These are phyloP conservation scores for Agonum fuliginosum DNA, from an alignment of 2,888 invertebrate genomes.

Conservation along the genomic window DNA sequence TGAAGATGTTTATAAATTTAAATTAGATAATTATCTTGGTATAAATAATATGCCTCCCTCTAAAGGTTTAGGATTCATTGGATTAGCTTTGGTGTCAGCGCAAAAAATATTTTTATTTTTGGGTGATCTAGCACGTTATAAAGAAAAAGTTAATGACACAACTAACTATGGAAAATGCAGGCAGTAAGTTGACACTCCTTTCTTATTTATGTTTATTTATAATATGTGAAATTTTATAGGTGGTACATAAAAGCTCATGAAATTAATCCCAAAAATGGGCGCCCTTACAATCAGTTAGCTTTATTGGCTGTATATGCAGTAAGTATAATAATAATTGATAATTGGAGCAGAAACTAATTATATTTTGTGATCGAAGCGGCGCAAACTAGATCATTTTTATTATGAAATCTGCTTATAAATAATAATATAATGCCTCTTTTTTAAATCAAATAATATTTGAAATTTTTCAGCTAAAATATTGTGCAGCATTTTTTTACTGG, in stretches of 20 bases:
- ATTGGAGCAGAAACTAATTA: conserved; percentile 34
- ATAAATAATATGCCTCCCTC: conserved; percentile 77
- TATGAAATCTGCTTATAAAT: no score
- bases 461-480: no score
- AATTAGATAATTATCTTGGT: conserved; percentile 78
- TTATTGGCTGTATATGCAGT: conserved; percentile 89
- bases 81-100: conserved; percentile 87
- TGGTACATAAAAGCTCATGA: conserved; percentile 96
- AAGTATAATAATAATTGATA: conserved; percentile 70
- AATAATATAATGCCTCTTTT: conserved; percentile 74
- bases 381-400: no score
- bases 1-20: conserved; percentile 85
- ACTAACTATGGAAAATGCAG: conserved; percentile 87
- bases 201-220: background rate
- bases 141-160: conserved; percentile 87
- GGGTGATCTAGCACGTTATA: conserved; percentile 95
- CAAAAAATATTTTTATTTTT: conserved; percentile 92
- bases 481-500: no score
- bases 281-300: conserved; percentile 96
- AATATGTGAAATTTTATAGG: conserved; percentile 69
- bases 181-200: conserved; percentile 74
- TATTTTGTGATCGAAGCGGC: conserved; percentile 77
- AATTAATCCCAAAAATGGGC: conserved; percentile 95
- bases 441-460: no score
- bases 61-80: conserved; percentile 80